phyloP scores from a whole-genome alignment of 2,113 vertebrate species.

The Pterocles orientalis region DNA sequence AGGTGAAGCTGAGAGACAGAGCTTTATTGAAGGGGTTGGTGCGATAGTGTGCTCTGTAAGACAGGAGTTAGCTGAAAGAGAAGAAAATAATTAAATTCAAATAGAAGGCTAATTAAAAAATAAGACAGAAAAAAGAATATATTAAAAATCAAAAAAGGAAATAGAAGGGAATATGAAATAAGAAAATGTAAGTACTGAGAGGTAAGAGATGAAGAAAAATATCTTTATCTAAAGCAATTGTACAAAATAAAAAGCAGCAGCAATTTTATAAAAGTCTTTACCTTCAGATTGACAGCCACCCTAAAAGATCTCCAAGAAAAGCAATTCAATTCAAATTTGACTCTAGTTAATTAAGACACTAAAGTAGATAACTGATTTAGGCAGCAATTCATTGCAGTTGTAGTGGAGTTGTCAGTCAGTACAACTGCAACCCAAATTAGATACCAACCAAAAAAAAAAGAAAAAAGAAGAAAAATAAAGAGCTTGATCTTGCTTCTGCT shows the following conservation, averaged over 20 bases:
- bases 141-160: conserved; percentile 51
- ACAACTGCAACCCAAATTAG: conserved; percentile 15
- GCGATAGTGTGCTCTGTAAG: conserved; percentile 40
- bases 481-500: neutral
- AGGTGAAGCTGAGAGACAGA: conserved; percentile 36
- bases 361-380: conserved; percentile 59
- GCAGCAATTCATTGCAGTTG: conserved; percentile 47
- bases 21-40: conserved; percentile 43
- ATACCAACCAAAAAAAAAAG: neutral
- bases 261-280: conserved; percentile 49
- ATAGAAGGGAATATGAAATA: conserved; percentile 37
- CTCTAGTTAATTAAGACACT: conserved; percentile 60
- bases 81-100: conserved; percentile 64
- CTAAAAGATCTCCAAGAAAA: conserved; percentile 53
- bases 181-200: conserved; percentile 37
- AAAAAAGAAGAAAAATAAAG: neutral
- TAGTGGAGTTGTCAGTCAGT: conserved; percentile 45
- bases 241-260: conserved; percentile 45
- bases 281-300: conserved; percentile 58
- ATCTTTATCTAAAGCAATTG: conserved; percentile 53
- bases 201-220: conserved; percentile 56
- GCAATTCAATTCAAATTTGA: conserved; percentile 58
- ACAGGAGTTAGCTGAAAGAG: conserved; percentile 45
- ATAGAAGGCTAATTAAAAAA: conserved; percentile 60
- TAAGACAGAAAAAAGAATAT: conserved; percentile 49